A percentile compares a stretch with the other conserved stretches of the same genome.
These are phyloP conservation scores for Baronia brevicornis DNA, from an alignment of 2,888 invertebrate species.

Conservation along the genomic window DNA sequence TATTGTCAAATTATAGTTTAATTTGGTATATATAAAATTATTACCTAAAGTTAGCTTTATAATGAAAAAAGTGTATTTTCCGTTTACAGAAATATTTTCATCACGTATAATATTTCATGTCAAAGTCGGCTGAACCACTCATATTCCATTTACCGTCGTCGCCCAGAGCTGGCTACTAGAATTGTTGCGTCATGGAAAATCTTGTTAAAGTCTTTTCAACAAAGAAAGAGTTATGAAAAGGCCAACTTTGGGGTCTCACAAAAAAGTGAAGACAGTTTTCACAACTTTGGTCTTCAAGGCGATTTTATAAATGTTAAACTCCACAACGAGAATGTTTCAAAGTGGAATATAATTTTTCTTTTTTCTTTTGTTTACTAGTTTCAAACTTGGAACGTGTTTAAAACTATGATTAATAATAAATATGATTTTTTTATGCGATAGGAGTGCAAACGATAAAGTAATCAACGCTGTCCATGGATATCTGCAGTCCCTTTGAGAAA, in stretches of 20 bases:
- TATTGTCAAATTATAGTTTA: too few species aligned
- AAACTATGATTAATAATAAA: too few species aligned
- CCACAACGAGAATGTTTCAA: constrained; percentile 42
- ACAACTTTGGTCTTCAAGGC: constrained; percentile 52
- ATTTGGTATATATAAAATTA: too few species aligned
- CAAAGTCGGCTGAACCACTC: constrained; percentile 31
- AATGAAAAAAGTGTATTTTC: too few species aligned
- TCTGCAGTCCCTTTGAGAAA: too few species aligned
- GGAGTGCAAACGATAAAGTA: too few species aligned
- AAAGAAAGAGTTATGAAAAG: constrained; percentile 67
- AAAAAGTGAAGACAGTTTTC: constrained; percentile 51
- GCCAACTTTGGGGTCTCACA: constrained; percentile 54
- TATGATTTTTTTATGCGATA: too few species aligned
- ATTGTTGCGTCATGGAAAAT: constrained; percentile 56
- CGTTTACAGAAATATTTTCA: too few species aligned
- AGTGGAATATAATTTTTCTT: constrained; percentile 46
- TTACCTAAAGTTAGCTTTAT: too few species aligned
- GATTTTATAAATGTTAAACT: constrained; percentile 64
- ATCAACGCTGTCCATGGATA: too few species aligned
- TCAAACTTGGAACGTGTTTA: too few species aligned
- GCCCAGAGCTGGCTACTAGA: constrained; percentile 21
- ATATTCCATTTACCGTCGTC: constrained; percentile 27
- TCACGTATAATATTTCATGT: constrained; percentile 9
- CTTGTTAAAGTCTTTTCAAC: constrained; percentile 53
- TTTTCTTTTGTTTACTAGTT: constrained; percentile 41